phyloP scores from a whole-genome alignment of 2,888 invertebrate species.

The Scelioninae gen. 1 region DNA sequence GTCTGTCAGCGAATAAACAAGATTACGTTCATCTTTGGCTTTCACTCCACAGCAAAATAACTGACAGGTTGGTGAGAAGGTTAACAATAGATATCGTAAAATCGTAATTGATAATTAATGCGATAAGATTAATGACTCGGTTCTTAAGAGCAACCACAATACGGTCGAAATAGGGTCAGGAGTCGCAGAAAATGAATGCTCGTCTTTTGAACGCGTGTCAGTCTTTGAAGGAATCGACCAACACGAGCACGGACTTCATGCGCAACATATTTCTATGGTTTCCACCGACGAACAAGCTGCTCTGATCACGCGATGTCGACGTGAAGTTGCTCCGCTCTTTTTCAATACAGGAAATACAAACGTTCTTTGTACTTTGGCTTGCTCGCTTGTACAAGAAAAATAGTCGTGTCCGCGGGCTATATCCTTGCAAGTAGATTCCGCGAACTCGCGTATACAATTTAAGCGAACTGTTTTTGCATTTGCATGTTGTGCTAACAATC shows the following conservation, averaged over 20 bases:
- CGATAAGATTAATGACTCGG: neutral
- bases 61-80: too few species aligned
- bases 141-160: neutral
- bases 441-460: constrained; percentile 65
- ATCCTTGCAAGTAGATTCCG: constrained; percentile 56
- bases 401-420: constrained; percentile 60
- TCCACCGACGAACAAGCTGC: constrained; percentile 61
- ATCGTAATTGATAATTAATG: neutral
- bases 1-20: constrained; percentile 70
- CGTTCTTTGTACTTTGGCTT: constrained; percentile 64
- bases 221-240: constrained; percentile 47
- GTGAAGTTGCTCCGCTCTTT: constrained; percentile 58
- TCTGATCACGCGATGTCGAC: constrained; percentile 68
- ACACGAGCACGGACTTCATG: constrained; percentile 44
- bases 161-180: constrained; percentile 11
- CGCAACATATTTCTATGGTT: constrained; percentile 65
- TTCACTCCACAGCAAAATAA: neutral
- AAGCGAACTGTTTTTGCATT: constrained; percentile 61
- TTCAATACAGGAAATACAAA: constrained; percentile 68
- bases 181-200: constrained; percentile 32
- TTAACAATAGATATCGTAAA: neutral
- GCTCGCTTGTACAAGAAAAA: constrained; percentile 61
- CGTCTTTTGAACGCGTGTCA: constrained; percentile 18
- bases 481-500: constrained; percentile 60
- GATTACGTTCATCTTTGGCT: neutral